A percentile compares a stretch with the other conserved stretches of the same genome.
phyloP scores from a whole-genome alignment of 2,888 invertebrate species.

The Synanthedon vespiformis region DNA sequence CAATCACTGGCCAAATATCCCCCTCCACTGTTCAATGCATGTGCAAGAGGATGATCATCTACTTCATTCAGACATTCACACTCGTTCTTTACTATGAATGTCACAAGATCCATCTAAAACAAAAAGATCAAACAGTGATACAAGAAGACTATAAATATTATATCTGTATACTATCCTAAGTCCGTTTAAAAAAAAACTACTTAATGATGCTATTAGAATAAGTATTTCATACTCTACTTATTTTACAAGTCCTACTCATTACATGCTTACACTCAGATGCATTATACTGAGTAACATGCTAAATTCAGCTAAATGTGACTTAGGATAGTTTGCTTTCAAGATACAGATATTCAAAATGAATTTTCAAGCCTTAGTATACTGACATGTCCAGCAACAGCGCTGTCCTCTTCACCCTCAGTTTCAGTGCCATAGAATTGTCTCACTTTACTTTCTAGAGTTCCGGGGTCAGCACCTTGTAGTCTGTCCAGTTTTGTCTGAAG shows the following conservation, averaged over 20 bases:
- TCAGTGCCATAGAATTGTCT: slow-evolving; percentile 83
- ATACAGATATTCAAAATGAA: not conserved
- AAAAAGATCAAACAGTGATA: slow-evolving; percentile 1
- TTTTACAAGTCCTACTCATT: too few species aligned
- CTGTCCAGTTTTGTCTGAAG: slow-evolving; percentile 83
- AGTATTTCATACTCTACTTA: too few species aligned
- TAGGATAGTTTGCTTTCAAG: too few species aligned
- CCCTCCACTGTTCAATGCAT: slow-evolving; percentile 75
- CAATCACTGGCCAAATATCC: slow-evolving; percentile 89
- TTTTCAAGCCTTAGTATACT: slow-evolving; percentile 30
- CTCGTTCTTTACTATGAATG: slow-evolving; percentile 87
- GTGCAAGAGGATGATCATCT: slow-evolving; percentile 88
- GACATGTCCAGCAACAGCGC: slow-evolving; percentile 84
- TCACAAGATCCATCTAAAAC: slow-evolving; percentile 87
- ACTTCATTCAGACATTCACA: slow-evolving; percentile 97
- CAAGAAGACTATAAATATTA: not conserved
- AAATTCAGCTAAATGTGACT: too few species aligned
- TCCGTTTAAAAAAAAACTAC: not conserved
- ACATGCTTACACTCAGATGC: too few species aligned
- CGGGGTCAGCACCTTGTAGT: slow-evolving; percentile 89
- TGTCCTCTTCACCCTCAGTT: slow-evolving; percentile 74
- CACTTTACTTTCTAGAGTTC: slow-evolving; percentile 87
- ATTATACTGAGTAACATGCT: too few species aligned
- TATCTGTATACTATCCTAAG: not conserved
- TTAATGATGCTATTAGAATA: too few species aligned